Evolutionary conservation across 2,888 invertebrate genomes (phyloP).

Genomic region (Pomacea canaliculata): DNA sequence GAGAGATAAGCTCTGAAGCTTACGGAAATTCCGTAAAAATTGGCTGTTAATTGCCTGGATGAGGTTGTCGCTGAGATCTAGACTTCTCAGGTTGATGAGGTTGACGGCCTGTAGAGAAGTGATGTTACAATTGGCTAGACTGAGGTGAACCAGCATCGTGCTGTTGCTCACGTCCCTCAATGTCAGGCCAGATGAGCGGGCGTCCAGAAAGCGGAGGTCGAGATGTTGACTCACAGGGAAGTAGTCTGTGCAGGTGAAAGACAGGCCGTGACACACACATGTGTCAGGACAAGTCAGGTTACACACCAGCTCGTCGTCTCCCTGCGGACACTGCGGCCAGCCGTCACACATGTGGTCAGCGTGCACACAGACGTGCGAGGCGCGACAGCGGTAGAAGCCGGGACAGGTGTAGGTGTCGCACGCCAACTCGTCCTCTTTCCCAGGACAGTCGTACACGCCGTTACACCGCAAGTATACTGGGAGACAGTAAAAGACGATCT

Average conservation of each 20-base stretch:
- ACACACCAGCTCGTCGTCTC: conserved; percentile 39
- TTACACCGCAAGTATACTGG: conserved; percentile 34
- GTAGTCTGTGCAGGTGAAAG: conserved; percentile 15
- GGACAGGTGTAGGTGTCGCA: conserved; percentile 20
- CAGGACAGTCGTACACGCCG: conserved; percentile 25
- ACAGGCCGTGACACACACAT: conserved; percentile 25
- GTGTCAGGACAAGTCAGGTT: conserved; percentile 23
- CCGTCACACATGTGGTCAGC: conserved; percentile 40
- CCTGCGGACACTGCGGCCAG: conserved; percentile 29
- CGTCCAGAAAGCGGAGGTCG: conserved; percentile 9
- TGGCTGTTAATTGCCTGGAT: neutral
- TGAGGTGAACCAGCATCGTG: conserved; percentile 18
- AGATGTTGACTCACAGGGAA: neutral
- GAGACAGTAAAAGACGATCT: conserved; percentile 21
- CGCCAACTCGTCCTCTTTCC: conserved; percentile 25
- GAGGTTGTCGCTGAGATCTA: conserved; percentile 24
- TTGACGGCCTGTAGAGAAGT: neutral
- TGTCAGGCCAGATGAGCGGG: neutral
- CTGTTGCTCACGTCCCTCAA: neutral
- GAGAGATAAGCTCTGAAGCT: conserved; percentile 9
- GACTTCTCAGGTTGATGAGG: conserved; percentile 18
- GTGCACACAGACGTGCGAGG: conserved; percentile 29
- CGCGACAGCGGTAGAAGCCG: conserved; percentile 23
- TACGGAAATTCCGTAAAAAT: conserved; percentile 5
- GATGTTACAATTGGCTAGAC: conserved; percentile 15